These are phyloP conservation scores for Petrolisthes cinctipes DNA, from an alignment of 2,888 invertebrate genomes.

Conservation along the genomic window DNA sequence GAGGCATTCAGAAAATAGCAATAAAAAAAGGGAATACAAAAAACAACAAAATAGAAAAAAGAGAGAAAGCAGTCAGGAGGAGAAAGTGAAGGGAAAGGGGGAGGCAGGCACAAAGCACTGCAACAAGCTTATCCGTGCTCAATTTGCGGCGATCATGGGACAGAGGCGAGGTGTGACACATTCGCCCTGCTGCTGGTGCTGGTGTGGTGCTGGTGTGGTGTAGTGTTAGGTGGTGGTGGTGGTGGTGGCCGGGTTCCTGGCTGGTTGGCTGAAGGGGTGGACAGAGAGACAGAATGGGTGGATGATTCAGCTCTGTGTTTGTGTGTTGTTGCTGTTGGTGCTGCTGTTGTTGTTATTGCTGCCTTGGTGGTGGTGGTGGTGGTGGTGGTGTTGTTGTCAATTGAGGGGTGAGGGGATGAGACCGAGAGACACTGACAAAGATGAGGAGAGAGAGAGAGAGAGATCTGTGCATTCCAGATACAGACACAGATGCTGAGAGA, in stretches of 20 bases:
- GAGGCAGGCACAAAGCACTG: background rate
- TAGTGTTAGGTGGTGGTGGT: conserved; percentile 14
- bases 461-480: background rate
- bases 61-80: background rate
- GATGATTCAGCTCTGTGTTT: background rate
- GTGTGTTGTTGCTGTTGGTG: background rate
- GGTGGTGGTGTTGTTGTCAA: background rate
- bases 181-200: background rate
- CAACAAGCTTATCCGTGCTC: background rate
- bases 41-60: background rate
- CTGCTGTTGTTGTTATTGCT: background rate
- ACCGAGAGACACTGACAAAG: background rate
- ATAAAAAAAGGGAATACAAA: background rate
- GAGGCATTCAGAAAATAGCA: background rate
- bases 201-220: background rate
- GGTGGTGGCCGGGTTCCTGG: background rate
- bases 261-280: background rate
- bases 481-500: background rate
- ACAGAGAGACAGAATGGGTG: no score
- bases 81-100: background rate
- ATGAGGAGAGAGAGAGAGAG: background rate
- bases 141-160: background rate
- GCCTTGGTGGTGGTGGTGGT: background rate
- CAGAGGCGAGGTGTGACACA: conserved; percentile 1
- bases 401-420: background rate